A percentile compares a stretch with the other conserved stretches of the same genome.
Evolutionary conservation across 2,888 invertebrate species (phyloP).

Genomic region (Chymomyza caudatula): DNA sequence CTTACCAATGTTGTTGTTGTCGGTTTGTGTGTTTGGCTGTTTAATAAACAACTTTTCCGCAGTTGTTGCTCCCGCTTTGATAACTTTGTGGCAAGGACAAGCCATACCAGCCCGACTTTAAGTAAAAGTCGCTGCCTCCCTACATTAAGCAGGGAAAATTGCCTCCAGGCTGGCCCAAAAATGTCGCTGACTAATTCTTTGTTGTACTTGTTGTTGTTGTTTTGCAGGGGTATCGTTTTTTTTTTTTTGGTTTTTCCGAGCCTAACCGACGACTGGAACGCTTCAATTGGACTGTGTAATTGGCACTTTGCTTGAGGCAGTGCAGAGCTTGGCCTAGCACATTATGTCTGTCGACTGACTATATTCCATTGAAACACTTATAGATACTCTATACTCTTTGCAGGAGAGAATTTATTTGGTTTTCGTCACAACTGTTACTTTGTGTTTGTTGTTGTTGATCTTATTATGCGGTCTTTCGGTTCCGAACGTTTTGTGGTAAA

Average conservation of each 20-base stretch:
- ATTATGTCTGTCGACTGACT: not conserved
- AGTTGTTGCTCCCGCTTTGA: not conserved
- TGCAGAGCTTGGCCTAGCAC: not conserved
- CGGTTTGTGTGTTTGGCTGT: no score
- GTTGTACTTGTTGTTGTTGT: not conserved
- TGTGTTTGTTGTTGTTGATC: no score
- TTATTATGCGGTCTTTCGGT: no score
- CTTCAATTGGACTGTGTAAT: not conserved
- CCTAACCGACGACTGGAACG: not conserved
- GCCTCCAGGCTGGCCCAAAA: not conserved
- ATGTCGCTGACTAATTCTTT: not conserved
- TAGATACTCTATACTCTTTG: not conserved
- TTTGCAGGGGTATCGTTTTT: not conserved
- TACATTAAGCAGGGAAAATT: constrained; percentile 4
- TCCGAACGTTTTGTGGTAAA: no score
- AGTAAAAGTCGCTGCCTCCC: not conserved
- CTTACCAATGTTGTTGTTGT: constrained; percentile 41
- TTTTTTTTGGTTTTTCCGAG: not conserved
- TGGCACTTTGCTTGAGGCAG: not conserved
- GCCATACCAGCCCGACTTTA: not conserved
- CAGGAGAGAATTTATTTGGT: not conserved
- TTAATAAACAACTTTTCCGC: constrained; percentile 51
- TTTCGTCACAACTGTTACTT: no score
- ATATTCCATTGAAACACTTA: not conserved
- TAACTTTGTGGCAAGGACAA: not conserved